Evolutionary conservation across 2,888 invertebrate genomes (phyloP).

Genomic region (Blastobasis lacticolella): DNA sequence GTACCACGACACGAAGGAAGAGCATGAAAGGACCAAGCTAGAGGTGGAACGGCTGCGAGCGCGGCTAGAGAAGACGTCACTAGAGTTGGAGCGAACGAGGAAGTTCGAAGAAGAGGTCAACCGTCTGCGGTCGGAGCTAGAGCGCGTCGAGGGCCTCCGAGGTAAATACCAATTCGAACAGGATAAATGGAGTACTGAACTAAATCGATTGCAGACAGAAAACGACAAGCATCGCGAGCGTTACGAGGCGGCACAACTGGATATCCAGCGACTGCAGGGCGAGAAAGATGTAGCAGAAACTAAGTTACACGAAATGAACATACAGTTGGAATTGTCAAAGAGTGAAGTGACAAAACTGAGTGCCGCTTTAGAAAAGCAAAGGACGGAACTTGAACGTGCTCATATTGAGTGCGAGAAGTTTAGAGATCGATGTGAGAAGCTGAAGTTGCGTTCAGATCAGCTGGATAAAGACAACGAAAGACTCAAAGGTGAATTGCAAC

Average conservation of each 20-base stretch:
- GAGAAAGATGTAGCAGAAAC: slow-evolving; percentile 81
- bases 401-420: slow-evolving; percentile 93
- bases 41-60: slow-evolving; percentile 88
- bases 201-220: slow-evolving; percentile 85
- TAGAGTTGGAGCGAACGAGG: slow-evolving; percentile 84
- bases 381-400: slow-evolving; percentile 86
- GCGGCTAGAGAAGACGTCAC: slow-evolving; percentile 85
- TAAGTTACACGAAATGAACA: slow-evolving; percentile 82
- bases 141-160: slow-evolving; percentile 82
- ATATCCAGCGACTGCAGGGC: slow-evolving; percentile 79
- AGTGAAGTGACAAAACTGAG: slow-evolving; percentile 84
- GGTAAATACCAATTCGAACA: slow-evolving; percentile 75
- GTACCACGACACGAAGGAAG: slow-evolving; percentile 85
- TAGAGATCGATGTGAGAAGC: slow-evolving; percentile 88
- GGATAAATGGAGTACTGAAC: slow-evolving; percentile 72
- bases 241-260: slow-evolving; percentile 82
- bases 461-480: slow-evolving; percentile 76
- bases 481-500: slow-evolving; percentile 68
- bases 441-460: slow-evolving; percentile 81
- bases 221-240: slow-evolving; percentile 84
- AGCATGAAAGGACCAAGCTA: slow-evolving; percentile 83
- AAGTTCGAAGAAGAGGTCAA: slow-evolving; percentile 80
- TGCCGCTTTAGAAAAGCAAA: slow-evolving; percentile 85
- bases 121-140: slow-evolving; percentile 80
- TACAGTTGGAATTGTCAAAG: slow-evolving; percentile 86